Evolutionary conservation across 30 jellyfish, hydroid and myxozoan genomes (phyloP).

Genomic region (Turritopsis rubra): DNA sequence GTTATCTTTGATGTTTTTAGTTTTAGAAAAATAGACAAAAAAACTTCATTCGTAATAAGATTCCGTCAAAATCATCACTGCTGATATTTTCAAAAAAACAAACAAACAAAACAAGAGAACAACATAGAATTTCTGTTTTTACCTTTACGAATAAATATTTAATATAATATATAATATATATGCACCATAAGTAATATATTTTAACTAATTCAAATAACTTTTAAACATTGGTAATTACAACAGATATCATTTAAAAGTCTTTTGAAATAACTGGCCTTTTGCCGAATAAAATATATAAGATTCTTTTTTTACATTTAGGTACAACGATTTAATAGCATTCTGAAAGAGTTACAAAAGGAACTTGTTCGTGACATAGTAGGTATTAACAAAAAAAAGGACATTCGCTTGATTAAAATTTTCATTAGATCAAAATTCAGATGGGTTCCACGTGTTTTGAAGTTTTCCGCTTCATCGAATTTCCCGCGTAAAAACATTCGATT

Average conservation of each 20-base stretch:
- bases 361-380: background rate
- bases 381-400: background rate
- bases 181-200: background rate
- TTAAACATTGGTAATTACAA: background rate
- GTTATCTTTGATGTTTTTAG: background rate
- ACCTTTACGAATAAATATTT: background rate
- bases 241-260: background rate
- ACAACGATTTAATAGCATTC: background rate
- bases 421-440: background rate
- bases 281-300: background rate
- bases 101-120: background rate
- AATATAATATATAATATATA: too few relatives aligned
- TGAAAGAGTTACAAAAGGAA: background rate
- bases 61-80: background rate
- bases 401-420: background rate
- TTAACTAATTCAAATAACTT: background rate
- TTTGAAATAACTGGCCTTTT: background rate
- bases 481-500: background rate
- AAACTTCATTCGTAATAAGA: background rate
- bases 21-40: too few relatives aligned
- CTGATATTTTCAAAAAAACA: background rate
- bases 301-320: background rate
- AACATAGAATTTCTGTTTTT: background rate
- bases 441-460: background rate
- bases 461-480: background rate